phyloP scores from a whole-genome alignment of 2,113 vertebrate species.

The Actenoides lindsayi region DNA sequence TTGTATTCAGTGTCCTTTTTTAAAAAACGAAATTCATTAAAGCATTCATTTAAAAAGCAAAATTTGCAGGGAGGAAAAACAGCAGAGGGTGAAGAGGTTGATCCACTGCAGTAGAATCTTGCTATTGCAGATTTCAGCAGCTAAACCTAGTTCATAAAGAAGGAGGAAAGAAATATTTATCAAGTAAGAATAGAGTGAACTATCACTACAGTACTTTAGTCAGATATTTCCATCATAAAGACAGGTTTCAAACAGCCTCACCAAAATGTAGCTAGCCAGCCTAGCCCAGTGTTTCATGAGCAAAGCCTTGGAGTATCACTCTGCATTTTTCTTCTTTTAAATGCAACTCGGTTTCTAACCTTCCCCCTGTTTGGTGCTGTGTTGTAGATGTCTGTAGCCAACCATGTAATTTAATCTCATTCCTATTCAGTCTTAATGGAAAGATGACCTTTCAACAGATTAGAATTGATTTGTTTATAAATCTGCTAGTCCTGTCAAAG shows the following conservation, averaged over 20 bases:
- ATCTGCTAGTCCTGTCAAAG: conserved; percentile 44
- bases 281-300: neutral
- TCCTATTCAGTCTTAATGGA: conserved; percentile 50
- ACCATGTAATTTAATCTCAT: conserved; percentile 53
- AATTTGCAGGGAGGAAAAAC: neutral
- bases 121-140: neutral
- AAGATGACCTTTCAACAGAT: conserved; percentile 60
- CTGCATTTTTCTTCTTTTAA: neutral
- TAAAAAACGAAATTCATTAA: neutral
- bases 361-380: neutral
- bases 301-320: neutral
- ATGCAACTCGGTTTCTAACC: neutral
- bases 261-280: neutral
- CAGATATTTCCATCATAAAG: neutral
- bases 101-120: neutral
- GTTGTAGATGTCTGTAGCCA: conserved; percentile 29
- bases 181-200: neutral
- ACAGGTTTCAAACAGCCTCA: neutral
- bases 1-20: neutral
- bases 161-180: neutral
- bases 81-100: neutral
- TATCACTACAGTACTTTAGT: neutral
- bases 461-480: conserved; percentile 66
- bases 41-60: neutral
- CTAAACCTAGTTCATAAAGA: neutral